Conservation (phyloP, 1,140 invertebrate genomes). For the Episyrphus balteatus region DNA sequence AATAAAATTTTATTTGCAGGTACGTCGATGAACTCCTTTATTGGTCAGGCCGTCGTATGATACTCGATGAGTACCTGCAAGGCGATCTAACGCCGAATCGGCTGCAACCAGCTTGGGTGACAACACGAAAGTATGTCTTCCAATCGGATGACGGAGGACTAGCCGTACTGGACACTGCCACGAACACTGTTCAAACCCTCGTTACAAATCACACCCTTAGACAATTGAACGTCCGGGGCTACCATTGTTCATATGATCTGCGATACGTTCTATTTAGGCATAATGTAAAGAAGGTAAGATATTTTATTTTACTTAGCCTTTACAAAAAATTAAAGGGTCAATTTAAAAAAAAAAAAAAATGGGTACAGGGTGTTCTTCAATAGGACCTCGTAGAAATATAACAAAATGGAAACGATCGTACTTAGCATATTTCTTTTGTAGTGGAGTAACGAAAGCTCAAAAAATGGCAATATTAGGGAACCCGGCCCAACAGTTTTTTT, state of each 20-base stretch:
- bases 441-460: too few species aligned
- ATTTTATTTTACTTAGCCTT: too few species aligned
- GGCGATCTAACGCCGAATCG: slow-evolving; percentile 61
- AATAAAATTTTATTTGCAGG: slow-evolving; percentile 26
- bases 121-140: slow-evolving; percentile 66
- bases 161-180: slow-evolving; percentile 59
- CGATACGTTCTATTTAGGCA: slow-evolving; percentile 74
- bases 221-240: slow-evolving; percentile 71
- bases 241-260: slow-evolving; percentile 67
- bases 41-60: slow-evolving; percentile 70
- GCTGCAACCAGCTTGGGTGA: slow-evolving; percentile 65
- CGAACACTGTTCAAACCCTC: slow-evolving; percentile 60
- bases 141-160: slow-evolving; percentile 72
- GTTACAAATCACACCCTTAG: slow-evolving; percentile 76
- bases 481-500: too few species aligned
- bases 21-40: slow-evolving; percentile 78
- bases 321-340: too few species aligned
- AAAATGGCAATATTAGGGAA: too few species aligned
- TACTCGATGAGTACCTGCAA: slow-evolving; percentile 66
- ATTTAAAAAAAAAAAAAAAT: too few species aligned
- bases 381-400: too few species aligned
- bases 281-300: slow-evolving; percentile 71
- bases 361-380: too few species aligned
- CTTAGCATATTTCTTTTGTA: too few species aligned
- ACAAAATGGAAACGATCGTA: too few species aligned